A percentile compares a stretch with the other conserved stretches of the same genome.
phyloP scores from a whole-genome alignment of 2,888 invertebrate genomes.

The Chrysopilus asiliformis region DNA sequence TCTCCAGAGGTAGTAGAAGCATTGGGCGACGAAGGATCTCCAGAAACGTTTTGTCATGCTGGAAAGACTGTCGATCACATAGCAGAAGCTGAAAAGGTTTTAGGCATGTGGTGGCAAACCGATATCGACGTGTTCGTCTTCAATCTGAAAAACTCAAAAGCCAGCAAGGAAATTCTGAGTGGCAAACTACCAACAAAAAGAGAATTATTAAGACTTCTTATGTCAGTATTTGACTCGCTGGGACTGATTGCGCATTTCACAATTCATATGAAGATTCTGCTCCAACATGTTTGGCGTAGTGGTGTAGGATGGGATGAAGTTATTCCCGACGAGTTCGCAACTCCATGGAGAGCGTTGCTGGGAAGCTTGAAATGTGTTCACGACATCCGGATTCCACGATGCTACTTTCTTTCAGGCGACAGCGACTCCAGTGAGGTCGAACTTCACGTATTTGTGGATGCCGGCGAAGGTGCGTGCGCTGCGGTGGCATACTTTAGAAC shows the following conservation, averaged over 20 bases:
- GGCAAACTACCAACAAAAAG: not conserved
- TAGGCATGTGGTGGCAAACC: constrained; percentile 3
- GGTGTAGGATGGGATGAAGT: constrained; percentile 1
- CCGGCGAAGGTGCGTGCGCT: too few species aligned
- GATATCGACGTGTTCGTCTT: constrained; percentile 1
- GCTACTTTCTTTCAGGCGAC: constrained; percentile 8
- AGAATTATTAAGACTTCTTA: not conserved
- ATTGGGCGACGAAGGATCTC: too few species aligned
- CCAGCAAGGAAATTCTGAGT: not conserved
- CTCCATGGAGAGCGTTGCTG: not conserved
- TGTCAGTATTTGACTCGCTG: too few species aligned
- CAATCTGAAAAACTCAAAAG: not conserved
- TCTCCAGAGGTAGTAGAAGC: constrained; percentile 4
- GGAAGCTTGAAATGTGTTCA: constrained; percentile 13
- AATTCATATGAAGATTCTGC: not conserved
- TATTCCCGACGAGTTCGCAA: not conserved
- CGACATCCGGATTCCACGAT: constrained; percentile 15
- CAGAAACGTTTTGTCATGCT: too few species aligned
- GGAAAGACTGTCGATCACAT: too few species aligned
- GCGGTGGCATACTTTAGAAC: too few species aligned
- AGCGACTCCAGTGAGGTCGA: constrained; percentile 2
- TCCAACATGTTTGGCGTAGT: not conserved
- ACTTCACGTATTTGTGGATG: too few species aligned
- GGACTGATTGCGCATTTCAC: not conserved
- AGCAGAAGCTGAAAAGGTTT: constrained; percentile 1